These are phyloP conservation scores for Gandaritis pyraliata DNA, from an alignment of 2,888 invertebrate genomes.

Conservation along the genomic window DNA sequence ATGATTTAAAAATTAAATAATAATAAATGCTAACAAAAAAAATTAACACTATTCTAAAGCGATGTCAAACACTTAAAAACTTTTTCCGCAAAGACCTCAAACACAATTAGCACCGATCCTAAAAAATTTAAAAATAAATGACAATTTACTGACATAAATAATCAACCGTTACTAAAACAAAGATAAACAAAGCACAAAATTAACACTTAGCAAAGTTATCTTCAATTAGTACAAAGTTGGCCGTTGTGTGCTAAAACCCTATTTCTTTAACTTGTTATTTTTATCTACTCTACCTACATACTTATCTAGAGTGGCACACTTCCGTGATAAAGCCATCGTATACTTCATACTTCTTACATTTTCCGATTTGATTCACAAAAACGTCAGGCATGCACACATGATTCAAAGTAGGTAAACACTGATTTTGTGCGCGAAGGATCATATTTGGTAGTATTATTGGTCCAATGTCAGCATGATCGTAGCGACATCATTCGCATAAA, in stretches of 20 bases:
- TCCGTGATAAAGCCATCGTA: background rate
- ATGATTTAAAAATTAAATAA: too few relatives aligned
- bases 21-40: too few relatives aligned
- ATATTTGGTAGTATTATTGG: constrained; percentile 7
- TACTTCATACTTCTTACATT: background rate
- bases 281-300: background rate
- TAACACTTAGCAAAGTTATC: constrained; percentile 7
- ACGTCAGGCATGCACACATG: background rate
- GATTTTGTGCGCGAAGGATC: background rate
- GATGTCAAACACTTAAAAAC: background rate
- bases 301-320: constrained; percentile 1
- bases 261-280: constrained; percentile 9
- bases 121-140: constrained; percentile 2
- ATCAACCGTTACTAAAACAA: constrained; percentile 13
- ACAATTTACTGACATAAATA: constrained; percentile 1
- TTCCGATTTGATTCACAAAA: background rate
- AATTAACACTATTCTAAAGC: too few relatives aligned
- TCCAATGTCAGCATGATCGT: constrained; percentile 18
- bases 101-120: constrained; percentile 8
- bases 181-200: constrained; percentile 8
- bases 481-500: constrained; percentile 2
- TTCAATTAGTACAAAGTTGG: background rate
- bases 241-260: constrained; percentile 11
- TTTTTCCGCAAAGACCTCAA: background rate
- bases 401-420: background rate